Conservation (phyloP, 1,140 invertebrate species). For the Drosophila parabipectinata region DNA sequence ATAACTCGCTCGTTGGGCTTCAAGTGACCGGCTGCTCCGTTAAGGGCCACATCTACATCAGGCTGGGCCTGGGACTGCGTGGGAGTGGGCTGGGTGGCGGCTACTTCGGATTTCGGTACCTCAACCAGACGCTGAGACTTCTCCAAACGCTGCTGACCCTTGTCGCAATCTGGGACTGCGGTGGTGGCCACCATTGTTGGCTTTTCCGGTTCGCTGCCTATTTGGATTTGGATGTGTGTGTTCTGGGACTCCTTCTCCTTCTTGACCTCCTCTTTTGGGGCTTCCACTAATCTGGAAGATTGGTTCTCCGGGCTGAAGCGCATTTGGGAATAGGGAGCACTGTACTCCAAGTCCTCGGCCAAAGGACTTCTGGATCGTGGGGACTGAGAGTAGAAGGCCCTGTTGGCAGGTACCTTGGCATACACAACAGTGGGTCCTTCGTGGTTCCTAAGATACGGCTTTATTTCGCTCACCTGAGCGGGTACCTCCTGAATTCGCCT, state of each 20-base stretch:
- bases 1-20: slow-evolving; percentile 85
- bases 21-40: slow-evolving; percentile 69
- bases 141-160: slow-evolving; percentile 23
- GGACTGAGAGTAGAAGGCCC: slow-evolving; percentile 52
- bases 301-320: slow-evolving; percentile 57
- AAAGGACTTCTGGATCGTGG: slow-evolving; percentile 50
- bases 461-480: slow-evolving; percentile 67
- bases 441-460: slow-evolving; percentile 62
- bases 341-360: slow-evolving; percentile 70
- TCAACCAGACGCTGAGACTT: slow-evolving; percentile 69
- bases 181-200: slow-evolving; percentile 62
- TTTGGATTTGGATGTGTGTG: slow-evolving; percentile 75
- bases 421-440: slow-evolving; percentile 62
- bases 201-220: slow-evolving; percentile 59
- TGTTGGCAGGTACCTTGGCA: slow-evolving; percentile 41
- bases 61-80: slow-evolving; percentile 41
- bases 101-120: slow-evolving; percentile 84
- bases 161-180: slow-evolving; percentile 65
- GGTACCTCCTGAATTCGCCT: slow-evolving; percentile 42
- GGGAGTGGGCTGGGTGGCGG: slow-evolving; percentile 84
- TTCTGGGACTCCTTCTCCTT: slow-evolving; percentile 26
- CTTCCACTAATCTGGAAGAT: slow-evolving; percentile 49
- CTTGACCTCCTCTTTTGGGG: slow-evolving; percentile 12
- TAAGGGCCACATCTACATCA: slow-evolving; percentile 65
- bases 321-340: slow-evolving; percentile 78